Conservation (phyloP, 1,140 invertebrate species). For the Bathynomus jamesi region DNA sequence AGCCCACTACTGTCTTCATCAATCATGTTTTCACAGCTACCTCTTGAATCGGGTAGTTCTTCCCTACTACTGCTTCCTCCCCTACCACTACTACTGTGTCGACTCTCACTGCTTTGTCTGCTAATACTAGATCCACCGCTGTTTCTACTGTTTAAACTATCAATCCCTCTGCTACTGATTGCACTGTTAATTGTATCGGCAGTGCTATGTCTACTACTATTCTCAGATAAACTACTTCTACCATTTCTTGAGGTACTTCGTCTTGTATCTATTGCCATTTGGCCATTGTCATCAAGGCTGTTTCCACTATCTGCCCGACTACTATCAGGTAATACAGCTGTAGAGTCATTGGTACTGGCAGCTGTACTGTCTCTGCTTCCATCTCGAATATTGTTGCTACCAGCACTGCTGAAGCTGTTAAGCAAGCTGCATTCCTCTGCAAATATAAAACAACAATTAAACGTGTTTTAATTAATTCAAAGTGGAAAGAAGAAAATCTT, state of each 20-base stretch:
- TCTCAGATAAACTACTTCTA: conserved; percentile 3
- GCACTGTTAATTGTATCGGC: conserved; percentile 22
- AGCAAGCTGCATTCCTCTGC: not conserved
- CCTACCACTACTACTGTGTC: not conserved
- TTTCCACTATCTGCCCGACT: not conserved
- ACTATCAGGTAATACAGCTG: conserved; percentile 11
- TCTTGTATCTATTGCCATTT: conserved; percentile 21
- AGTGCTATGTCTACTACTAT: conserved; percentile 19
- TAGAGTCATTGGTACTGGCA: conserved; percentile 29
- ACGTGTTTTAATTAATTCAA: not conserved
- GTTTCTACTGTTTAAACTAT: not conserved
- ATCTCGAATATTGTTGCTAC: conserved; percentile 17
- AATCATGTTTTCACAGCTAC: not conserved
- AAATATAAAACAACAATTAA: not conserved
- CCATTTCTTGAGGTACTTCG: not conserved
- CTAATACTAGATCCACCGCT: not conserved
- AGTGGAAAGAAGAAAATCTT: too few relatives aligned
- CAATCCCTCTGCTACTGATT: conserved; percentile 11
- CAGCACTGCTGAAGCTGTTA: conserved; percentile 24
- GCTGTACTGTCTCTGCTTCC: conserved; percentile 26
- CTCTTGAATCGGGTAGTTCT: not conserved
- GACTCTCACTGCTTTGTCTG: not conserved
- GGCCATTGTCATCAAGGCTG: conserved; percentile 19
- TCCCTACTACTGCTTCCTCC: not conserved
- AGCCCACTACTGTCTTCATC: not conserved